phyloP scores from a whole-genome alignment of 2,113 vertebrate genomes.

The Cygnus buccinator region DNA sequence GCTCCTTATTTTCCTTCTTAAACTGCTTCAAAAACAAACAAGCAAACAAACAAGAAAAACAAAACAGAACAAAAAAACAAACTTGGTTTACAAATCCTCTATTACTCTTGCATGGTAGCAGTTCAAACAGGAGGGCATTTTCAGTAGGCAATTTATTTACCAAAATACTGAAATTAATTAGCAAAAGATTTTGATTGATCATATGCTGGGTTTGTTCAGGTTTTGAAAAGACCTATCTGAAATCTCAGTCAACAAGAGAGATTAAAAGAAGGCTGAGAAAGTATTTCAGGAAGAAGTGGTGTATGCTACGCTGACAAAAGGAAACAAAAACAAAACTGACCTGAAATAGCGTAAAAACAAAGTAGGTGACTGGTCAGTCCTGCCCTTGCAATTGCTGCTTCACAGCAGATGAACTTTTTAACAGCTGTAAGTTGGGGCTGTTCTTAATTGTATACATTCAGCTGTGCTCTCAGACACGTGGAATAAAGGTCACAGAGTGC shows the following conservation, averaged over 20 bases:
- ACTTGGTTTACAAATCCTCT: not conserved
- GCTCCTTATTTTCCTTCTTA: not conserved
- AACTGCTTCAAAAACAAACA: not conserved
- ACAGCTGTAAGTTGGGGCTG: not conserved
- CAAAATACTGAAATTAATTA: not conserved
- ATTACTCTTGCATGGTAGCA: not conserved
- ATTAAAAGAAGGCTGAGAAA: not conserved
- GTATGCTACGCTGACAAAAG: not conserved
- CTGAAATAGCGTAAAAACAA: not conserved
- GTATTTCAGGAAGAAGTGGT: not conserved
- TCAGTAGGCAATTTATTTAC: not conserved
- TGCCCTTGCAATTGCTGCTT: not conserved
- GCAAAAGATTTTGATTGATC: not conserved
- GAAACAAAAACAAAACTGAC: not conserved
- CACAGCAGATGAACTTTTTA: not conserved
- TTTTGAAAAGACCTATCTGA: not conserved
- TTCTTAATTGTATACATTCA: not conserved
- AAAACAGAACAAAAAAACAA: not conserved
- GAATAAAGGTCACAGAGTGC: not conserved
- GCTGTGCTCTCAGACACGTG: not conserved
- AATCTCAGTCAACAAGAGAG: not conserved
- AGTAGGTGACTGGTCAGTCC: not conserved
- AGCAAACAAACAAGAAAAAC: not conserved
- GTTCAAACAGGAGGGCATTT: not conserved
- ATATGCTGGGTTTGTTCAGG: not conserved